Percentiles rank a stretch among this genome's conserved stretches.
These are phyloP conservation scores for Beroe forskalii DNA, from an alignment of 37 sponge, comb jelly and placozoan genomes.

Conservation along the genomic window DNA sequence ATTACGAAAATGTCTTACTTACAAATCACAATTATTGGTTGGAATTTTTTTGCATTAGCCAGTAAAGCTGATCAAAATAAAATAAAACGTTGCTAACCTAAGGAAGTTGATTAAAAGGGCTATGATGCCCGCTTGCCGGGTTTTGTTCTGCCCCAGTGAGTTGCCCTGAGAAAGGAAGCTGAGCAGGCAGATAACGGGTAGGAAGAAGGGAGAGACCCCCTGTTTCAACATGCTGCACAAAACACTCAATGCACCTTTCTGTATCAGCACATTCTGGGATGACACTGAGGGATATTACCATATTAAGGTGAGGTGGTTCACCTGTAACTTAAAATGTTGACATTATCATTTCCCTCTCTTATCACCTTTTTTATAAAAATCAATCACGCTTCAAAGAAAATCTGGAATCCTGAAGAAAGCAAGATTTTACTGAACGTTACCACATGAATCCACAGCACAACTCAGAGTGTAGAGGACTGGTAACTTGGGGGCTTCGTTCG, in stretches of 20 bases:
- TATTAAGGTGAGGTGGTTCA: too few species aligned
- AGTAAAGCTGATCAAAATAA: too few species aligned
- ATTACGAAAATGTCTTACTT: too few species aligned
- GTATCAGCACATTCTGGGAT: slow-evolving; percentile 35
- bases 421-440: too few species aligned
- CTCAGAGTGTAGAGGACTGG: background rate
- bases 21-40: too few species aligned
- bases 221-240: background rate
- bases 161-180: slow-evolving; percentile 13
- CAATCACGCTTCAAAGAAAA: background rate
- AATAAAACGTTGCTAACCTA: too few species aligned
- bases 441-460: slow-evolving; percentile 49
- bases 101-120: background rate
- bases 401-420: background rate
- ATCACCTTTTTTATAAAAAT: background rate
- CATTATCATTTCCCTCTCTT: too few species aligned
- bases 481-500: background rate
- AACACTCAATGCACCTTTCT: background rate
- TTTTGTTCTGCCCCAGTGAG: slow-evolving; percentile 34
- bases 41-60: too few species aligned
- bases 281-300: slow-evolving; percentile 33
- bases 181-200: background rate
- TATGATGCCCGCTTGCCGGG: background rate
- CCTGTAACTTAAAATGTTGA: too few species aligned
- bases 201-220: background rate